Evolutionary conservation across 2,797 vertebrate genomes (phyloP).

Genomic region (Manis javanica): DNA sequence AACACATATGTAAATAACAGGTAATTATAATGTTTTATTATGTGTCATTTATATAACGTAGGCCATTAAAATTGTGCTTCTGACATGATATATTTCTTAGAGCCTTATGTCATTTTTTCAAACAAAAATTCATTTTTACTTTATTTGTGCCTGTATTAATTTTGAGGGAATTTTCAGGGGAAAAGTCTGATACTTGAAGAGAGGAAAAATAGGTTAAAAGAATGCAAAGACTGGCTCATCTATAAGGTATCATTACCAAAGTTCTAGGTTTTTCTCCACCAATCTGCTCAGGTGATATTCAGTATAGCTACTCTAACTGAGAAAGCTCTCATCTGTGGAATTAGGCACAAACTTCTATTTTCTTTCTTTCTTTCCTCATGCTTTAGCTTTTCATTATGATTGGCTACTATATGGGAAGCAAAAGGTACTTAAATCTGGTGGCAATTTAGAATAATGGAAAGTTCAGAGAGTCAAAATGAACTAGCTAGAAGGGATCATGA

Average conservation of each 20-base stretch:
- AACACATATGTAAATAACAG: constrained; percentile 72
- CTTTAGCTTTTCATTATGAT: neutral
- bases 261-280: neutral
- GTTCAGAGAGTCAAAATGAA: constrained; percentile 17
- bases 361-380: neutral
- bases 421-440: constrained; percentile 22
- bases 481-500: neutral
- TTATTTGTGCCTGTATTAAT: constrained; percentile 36
- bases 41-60: constrained; percentile 58
- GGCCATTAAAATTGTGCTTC: constrained; percentile 65
- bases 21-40: constrained; percentile 71
- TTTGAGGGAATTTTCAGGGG: neutral
- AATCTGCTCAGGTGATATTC: neutral
- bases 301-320: neutral
- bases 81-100: constrained; percentile 50
- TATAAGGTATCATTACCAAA: neutral
- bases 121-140: constrained; percentile 55
- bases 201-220: neutral
- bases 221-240: neutral
- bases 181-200: neutral
- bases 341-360: neutral
- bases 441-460: neutral
- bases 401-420: neutral
- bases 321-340: neutral
- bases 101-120: neutral